Percentiles rank a stretch among this genome's conserved stretches.
Evolutionary conservation across 2,113 vertebrate genomes (phyloP).

Genomic region (Melanostigma gelatinosum): DNA sequence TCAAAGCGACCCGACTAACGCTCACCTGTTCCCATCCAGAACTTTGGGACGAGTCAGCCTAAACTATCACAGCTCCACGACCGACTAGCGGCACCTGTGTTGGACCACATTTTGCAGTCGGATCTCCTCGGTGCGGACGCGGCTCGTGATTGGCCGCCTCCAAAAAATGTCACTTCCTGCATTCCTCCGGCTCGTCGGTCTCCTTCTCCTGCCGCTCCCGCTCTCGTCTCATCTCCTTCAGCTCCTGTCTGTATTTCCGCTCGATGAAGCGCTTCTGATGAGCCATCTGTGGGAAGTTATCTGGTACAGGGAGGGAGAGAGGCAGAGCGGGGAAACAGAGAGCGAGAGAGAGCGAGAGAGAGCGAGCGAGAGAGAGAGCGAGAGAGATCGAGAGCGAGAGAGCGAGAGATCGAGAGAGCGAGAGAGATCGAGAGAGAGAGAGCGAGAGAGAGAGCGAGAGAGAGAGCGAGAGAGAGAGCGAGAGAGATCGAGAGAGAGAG

Average conservation of each 20-base stretch:
- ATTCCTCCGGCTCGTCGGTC: conserved; percentile 88
- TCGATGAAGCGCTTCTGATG: conserved; percentile 99
- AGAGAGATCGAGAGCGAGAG: not conserved
- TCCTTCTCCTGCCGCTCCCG: conserved; percentile 95
- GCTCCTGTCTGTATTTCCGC: conserved; percentile 98
- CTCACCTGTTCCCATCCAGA: not conserved
- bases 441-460: not conserved
- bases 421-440: not conserved
- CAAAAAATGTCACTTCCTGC: conserved; percentile 84
- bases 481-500: not conserved
- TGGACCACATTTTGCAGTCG: not conserved
- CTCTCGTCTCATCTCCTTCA: conserved; percentile 99
- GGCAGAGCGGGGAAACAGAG: conserved; percentile 45
- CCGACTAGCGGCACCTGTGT: not conserved
- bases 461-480: not conserved
- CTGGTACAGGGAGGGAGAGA: conserved; percentile 82
- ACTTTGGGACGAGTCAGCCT: not conserved
- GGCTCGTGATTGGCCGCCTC: conserved; percentile 3
- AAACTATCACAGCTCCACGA: not conserved
- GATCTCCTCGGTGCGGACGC: not conserved
- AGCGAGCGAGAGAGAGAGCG: not conserved
- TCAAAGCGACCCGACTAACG: too few species aligned
- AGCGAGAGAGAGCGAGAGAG: conserved; percentile 36
- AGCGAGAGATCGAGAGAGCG: too few species aligned
- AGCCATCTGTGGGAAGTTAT: conserved; percentile 99